These are phyloP conservation scores for Dipodomys stephensi DNA, from an alignment of 2,113 vertebrate genomes.

Conservation along the genomic window DNA sequence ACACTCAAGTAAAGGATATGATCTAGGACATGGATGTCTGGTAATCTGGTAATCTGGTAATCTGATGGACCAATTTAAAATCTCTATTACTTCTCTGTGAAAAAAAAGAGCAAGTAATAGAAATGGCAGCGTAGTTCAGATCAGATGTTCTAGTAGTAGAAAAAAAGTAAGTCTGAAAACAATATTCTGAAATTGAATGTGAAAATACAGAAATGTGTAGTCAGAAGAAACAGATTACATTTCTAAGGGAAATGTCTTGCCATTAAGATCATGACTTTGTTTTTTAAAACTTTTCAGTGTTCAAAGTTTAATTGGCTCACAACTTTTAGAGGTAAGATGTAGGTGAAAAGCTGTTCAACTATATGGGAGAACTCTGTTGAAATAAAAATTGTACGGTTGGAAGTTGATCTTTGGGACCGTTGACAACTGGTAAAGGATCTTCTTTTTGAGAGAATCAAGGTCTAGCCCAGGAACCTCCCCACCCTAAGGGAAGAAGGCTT, in stretches of 20 bases:
- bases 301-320: slow-evolving; percentile 18
- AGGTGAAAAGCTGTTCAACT: background rate
- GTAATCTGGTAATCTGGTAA: background rate
- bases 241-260: background rate
- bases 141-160: background rate
- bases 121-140: background rate
- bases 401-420: background rate
- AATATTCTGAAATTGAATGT: slow-evolving; percentile 19
- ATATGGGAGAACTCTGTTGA: background rate
- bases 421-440: background rate
- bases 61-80: background rate
- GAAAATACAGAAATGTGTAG: background rate
- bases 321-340: slow-evolving; percentile 20
- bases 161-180: background rate
- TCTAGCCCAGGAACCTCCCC: background rate
- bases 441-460: background rate
- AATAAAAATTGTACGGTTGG: background rate
- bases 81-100: background rate
- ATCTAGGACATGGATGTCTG: background rate
- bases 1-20: background rate
- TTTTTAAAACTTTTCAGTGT: slow-evolving; percentile 10
- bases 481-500: background rate
- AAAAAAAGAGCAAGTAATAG: background rate
- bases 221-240: background rate
- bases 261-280: background rate